Evolutionary conservation across 30 jellyfish, hydroid and myxozoan genomes (phyloP).

Genomic region (Aurelia aurita complex sp. Pacific): DNA sequence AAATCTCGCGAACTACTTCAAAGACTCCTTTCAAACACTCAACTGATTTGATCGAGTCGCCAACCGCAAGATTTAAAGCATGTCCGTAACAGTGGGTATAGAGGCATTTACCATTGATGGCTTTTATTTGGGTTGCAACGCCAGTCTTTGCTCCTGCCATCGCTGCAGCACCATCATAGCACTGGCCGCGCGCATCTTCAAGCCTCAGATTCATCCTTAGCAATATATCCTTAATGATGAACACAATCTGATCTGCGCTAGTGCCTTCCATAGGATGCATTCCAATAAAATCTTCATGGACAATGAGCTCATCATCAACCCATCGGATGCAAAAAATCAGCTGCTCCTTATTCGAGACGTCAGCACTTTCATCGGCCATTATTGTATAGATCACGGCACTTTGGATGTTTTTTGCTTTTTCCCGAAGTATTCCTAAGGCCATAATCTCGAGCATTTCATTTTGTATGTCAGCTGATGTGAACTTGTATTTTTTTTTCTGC

Average conservation of each 20-base stretch:
- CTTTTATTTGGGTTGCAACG: constrained; percentile 58
- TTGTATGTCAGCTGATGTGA: no score
- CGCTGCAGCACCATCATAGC: constrained; percentile 83
- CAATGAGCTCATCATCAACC: constrained; percentile 2
- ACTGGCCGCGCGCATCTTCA: constrained; percentile 70
- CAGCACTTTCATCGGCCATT: constrained; percentile 49
- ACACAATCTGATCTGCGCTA: constrained; percentile 12
- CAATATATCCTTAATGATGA: constrained; percentile 48
- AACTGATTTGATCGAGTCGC: constrained; percentile 53
- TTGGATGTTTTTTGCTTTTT: constrained; percentile 11
- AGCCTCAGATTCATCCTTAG: constrained; percentile 71
- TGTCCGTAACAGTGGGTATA: constrained; percentile 60
- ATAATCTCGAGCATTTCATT: constrained; percentile 5
- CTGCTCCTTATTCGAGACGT: constrained; percentile 46
- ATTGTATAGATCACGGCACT: constrained; percentile 8
- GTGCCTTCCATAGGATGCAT: constrained; percentile 33
- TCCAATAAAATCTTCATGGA: constrained; percentile 19
- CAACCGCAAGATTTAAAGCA: constrained; percentile 68
- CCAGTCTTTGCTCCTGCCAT: constrained; percentile 79
- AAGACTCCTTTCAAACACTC: constrained; percentile 63
- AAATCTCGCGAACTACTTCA: constrained; percentile 48
- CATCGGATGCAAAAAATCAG: constrained; percentile 18
- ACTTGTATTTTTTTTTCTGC: no score
- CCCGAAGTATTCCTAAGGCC: constrained; percentile 31
- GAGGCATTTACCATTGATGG: constrained; percentile 62